Base-by-base conservation (phyloP, 2,888 invertebrate species). In the Spilarctia lutea region DNA sequence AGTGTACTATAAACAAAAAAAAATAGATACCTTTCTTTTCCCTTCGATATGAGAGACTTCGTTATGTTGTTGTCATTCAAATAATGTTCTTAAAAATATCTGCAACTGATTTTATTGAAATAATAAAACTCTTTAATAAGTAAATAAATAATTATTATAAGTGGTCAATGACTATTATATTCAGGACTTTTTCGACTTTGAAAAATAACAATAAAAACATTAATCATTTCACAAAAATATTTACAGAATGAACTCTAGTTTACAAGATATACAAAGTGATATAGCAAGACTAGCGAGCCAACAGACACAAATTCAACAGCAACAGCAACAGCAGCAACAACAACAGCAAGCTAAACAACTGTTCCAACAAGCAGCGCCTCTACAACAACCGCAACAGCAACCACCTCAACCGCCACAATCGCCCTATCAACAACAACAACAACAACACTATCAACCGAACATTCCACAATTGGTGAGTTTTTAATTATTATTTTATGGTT, bases 221-320 rank as follows among this genome's bases (percentile, higher is more conserved):
- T 48, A 48, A 48, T 60, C 11, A 52, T 20, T 60, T 24, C 24
- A 3, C 2, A 16, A 71, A 42, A 71, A 63, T 65, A 80, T 83
- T 94, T 96, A 83, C 93, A 98, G 98, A 96, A 98, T 99, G 97
- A 99, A 99, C 96, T 97, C 97, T 96, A 99, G 98, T 96, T 97
- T 99, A 89, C 98, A 98, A 91, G 99, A 99, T 95, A 98, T 99
- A 89, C 99, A 99, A 96, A 98, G 98, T 82, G 99, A 99, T 94
- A 99, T 99, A 91, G 98, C 98, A 94, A 97, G 98, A 86, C 96
- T 99, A 84, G 97, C 98, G 78, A 97, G 97, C 81, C 98, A 98
- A 81, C 95, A 95, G 85, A 92, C 87, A 69, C 95, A 95, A 82
- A 82, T 95, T 71, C 94, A 94, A 76, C 94, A 94, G 75, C 94